Base-by-base conservation (phyloP, 2,113 vertebrate genomes). In the Oxyruncus cristatus region DNA sequence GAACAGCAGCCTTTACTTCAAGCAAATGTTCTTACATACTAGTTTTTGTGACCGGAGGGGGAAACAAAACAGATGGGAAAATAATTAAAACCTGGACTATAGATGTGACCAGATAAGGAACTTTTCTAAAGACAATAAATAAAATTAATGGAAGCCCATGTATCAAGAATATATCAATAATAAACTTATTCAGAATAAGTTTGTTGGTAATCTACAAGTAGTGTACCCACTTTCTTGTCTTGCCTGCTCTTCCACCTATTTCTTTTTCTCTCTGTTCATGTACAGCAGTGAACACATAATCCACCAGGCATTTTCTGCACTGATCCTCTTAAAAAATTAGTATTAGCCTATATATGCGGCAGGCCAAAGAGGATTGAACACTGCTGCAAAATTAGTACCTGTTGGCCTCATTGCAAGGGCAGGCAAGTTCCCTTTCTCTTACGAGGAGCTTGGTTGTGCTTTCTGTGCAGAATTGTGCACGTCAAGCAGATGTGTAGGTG, bases 281-380 rank as follows among this genome's bases (percentile, higher is more conserved):
- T 93, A 28, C 71, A 89, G 41, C 80, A 59, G 65, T 76, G 67
- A 89, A 76, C 77, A 70, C 35, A 5, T 65, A 96, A 97, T 92
- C 93, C 37, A 63, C 13, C 30, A 84, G 68, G 95, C 89, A 79
- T 94, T 93, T 94, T 94, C 85, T 92, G 59, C 37, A 52, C 50
- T 94, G 76, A 93, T 95, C 92, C 89, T 95, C 92, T 96, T 97
- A 96, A 85, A 95, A 88, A 88, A 94, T 90, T 95, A 94, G 94
- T 55, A 85, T 88, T 96, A 94, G 90, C 71, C 95, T 96, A 80
- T 94, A 84, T 95, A 73, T 80, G 85, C 92, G 50, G 76, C 67
- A 87, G 73, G 47, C 66, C 79, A 92, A 93, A 93, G 95, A 84
- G 90, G 95, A 94, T 95, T 96, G 88, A 89, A 52, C 42, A 7